Evolutionary conservation across 2,797 vertebrate genomes (phyloP), one percentile per base, ranked within the genome.

Genomic region (Erpetoichthys calabaricus): DNA sequence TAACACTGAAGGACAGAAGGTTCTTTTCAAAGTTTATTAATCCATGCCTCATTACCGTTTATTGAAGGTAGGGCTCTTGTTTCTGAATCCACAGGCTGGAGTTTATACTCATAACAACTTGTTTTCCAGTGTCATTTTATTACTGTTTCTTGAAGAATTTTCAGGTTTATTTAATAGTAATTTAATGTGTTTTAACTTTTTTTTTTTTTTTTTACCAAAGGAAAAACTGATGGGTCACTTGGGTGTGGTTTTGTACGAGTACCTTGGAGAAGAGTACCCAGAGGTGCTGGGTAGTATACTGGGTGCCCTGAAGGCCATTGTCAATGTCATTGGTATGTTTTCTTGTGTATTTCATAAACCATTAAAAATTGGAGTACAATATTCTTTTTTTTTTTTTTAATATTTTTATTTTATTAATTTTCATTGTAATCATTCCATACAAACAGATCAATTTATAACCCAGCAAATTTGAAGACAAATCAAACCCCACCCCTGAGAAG

Each of bases 151-250:
- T 49, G 3, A 49, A 49, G 47, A 7, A 49, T 49, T 49, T 55
- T 8, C 9, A 42, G 41, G n/a, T 44, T 41, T 55, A 8, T 42
- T 6, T 44, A 41, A n/a, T 8, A 44, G 9, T 8, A n/a, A 25
- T 41, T 45, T 50, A 41, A 43, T 58, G 45, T 10, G 3, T 55
- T 8, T 2, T 6, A 2, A 8, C 6, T 43, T 45, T 56, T 8
- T 5, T 46, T 55, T 42, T 6, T 57, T 4, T 50, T 4, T 6
- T 59, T 3, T 0, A 47, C 9, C 77, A 50, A 76, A 99, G 96
- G 96, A 99, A 76, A 99, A 99, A 75, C 79, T 99, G 70, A 99
- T 99, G 96, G 96, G 96, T 56, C 96, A 99, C 70, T 85, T 99
- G 84, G 96, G 96, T 57, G 96, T 99, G 61, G 96, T 99, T 57